Percentiles rank a stretch among this genome's conserved stretches.
phyloP scores from a whole-genome alignment of 2,113 vertebrate species.

The Forbesichthys agassizii region DNA sequence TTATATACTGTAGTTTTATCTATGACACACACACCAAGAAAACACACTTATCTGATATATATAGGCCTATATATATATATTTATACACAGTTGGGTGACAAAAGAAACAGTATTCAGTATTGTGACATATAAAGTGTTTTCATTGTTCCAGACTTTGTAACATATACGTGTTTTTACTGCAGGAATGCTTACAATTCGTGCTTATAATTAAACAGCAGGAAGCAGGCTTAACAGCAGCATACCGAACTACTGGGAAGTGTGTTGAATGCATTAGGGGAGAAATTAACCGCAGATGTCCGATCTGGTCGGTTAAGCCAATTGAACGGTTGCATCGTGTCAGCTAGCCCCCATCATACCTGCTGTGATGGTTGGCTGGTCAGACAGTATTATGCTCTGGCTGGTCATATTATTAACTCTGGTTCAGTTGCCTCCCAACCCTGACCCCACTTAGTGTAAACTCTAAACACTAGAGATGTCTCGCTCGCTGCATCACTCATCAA shows the following conservation, averaged over 20 bases:
- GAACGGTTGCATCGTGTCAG: background rate
- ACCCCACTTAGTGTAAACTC: conserved; percentile 27
- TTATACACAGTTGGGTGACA: too few species aligned
- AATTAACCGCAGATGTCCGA: conserved; percentile 47
- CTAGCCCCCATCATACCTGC: too few species aligned
- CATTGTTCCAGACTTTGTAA: too few species aligned
- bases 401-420: conserved; percentile 57
- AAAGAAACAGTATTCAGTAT: too few species aligned
- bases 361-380: background rate
- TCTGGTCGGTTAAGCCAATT: conserved; percentile 19
- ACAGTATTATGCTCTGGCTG: conserved; percentile 51
- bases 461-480: conserved; percentile 2
- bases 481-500: conserved; percentile 36
- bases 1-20: too few species aligned
- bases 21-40: too few species aligned
- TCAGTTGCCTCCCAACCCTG: conserved; percentile 16
- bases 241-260: conserved; percentile 55
- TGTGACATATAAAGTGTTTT: too few species aligned
- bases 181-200: conserved; percentile 6
- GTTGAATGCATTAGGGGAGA: conserved; percentile 35
- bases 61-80: too few species aligned
- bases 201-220: conserved; percentile 16
- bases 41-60: too few species aligned
- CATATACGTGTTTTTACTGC: too few species aligned
- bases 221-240: conserved; percentile 43